Evolutionary conservation across 2,888 invertebrate species (phyloP).

Genomic region (Mystacides longicornis): DNA sequence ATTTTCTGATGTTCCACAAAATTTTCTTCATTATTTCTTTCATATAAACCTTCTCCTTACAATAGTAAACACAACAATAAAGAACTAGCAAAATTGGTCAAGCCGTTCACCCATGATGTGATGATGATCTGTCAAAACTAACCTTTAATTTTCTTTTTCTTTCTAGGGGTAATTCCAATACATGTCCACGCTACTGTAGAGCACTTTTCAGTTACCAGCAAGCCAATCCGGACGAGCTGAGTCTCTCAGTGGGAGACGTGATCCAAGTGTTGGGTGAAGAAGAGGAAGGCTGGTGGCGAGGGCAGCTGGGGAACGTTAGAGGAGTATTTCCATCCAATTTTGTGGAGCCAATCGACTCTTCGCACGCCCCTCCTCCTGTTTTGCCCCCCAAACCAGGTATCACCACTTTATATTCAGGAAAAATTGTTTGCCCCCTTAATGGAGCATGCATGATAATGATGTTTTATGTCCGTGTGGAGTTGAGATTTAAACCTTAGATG

Average conservation of each 20-base stretch:
- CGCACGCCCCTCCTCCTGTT: constrained; percentile 39
- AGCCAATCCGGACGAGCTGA: constrained; percentile 88
- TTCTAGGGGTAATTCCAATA: constrained; percentile 20
- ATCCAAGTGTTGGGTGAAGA: constrained; percentile 85
- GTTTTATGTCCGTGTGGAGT: too few relatives aligned
- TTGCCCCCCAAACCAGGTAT: constrained; percentile 73
- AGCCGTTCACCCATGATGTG: too few relatives aligned
- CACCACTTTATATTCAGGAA: constrained; percentile 14
- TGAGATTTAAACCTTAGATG: too few relatives aligned
- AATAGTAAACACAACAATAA: too few relatives aligned
- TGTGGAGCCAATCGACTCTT: constrained; percentile 59
- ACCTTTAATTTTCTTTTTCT: too few relatives aligned
- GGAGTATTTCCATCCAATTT: constrained; percentile 98
- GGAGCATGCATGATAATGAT: too few relatives aligned
- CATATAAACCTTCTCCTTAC: too few relatives aligned
- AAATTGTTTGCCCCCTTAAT: too few relatives aligned
- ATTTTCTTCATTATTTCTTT: too few relatives aligned
- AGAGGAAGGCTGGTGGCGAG: constrained; percentile 94
- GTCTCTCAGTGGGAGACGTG: constrained; percentile 78
- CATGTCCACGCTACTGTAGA: constrained; percentile 60
- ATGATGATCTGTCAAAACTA: too few relatives aligned
- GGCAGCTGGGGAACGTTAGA: constrained; percentile 67
- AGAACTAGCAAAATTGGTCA: too few relatives aligned
- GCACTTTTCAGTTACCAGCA: constrained; percentile 89
- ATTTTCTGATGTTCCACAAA: too few relatives aligned